phyloP scores from a whole-genome alignment of 2,888 invertebrate species.

The Rhorus exstirpatorius region DNA sequence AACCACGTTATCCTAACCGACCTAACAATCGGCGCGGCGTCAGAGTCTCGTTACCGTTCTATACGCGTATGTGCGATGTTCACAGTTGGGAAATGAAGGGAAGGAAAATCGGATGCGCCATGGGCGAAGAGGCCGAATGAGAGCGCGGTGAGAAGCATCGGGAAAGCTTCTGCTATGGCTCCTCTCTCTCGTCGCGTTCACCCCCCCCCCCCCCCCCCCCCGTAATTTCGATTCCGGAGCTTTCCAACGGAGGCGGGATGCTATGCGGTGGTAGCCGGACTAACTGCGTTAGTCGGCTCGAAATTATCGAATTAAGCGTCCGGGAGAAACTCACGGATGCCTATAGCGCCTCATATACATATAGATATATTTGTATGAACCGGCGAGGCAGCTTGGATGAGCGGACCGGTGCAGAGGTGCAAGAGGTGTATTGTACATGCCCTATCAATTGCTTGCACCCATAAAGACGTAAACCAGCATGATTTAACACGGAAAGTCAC shows the following conservation, averaged over 20 bases:
- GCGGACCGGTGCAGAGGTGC: conserved; percentile 25
- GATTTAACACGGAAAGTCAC: conserved; percentile 3
- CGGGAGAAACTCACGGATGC: conserved; percentile 35
- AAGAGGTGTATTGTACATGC: neutral
- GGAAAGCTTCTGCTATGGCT: conserved; percentile 16
- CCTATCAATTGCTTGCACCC: neutral
- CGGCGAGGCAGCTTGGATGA: conserved; percentile 2
- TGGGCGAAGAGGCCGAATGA: conserved; percentile 11
- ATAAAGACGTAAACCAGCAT: conserved; percentile 5
- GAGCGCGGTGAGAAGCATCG: conserved; percentile 8
- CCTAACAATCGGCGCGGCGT: conserved; percentile 59
- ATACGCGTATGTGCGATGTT: neutral
- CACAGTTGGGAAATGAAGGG: neutral
- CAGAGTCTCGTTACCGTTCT: conserved; percentile 44
- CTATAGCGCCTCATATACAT: neutral
- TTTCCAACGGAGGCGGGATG: conserved; percentile 46
- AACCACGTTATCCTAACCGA: conserved; percentile 24
- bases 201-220: neutral
- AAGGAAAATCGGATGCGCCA: neutral
- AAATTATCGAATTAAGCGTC: conserved; percentile 69
- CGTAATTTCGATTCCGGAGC: conserved; percentile 63
- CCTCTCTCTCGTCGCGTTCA: neutral
- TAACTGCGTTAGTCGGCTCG: conserved; percentile 67
- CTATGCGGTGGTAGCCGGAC: conserved; percentile 59
- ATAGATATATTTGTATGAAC: conserved; percentile 7